Percentiles rank a stretch among this genome's conserved stretches.
Evolutionary conservation across 2,113 vertebrate species (phyloP).

Genomic region (Ginglymostoma cirratum): DNA sequence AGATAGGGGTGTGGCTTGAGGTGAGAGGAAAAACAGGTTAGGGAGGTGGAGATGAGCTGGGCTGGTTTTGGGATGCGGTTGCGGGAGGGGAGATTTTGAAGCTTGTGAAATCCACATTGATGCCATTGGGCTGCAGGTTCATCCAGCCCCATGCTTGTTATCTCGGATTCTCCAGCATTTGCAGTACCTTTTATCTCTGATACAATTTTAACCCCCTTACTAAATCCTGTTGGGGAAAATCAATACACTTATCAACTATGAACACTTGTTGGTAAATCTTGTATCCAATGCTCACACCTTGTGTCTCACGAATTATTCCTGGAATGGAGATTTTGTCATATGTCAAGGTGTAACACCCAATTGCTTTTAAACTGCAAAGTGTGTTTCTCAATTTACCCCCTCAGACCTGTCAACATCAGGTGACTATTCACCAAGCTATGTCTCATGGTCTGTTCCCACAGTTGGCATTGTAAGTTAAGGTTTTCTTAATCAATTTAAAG

Average conservation of each 20-base stretch:
- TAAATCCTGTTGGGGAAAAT: neutral
- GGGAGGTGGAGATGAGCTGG: too few relatives aligned
- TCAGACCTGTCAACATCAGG: neutral
- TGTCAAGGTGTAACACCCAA: neutral
- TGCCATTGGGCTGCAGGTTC: too few relatives aligned
- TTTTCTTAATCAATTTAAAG: neutral
- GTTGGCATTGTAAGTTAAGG: neutral
- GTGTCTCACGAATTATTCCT: neutral
- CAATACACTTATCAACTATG: neutral
- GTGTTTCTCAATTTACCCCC: neutral
- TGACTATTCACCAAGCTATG: neutral
- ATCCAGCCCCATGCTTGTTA: too few relatives aligned
- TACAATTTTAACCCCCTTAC: too few relatives aligned
- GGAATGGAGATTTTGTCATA: neutral
- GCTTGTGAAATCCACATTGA: too few relatives aligned
- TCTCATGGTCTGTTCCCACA: neutral
- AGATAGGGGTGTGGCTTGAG: too few relatives aligned
- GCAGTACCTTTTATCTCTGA: too few relatives aligned
- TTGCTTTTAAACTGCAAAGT: neutral
- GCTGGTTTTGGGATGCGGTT: too few relatives aligned
- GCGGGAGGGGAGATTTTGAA: too few relatives aligned
- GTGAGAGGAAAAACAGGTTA: too few relatives aligned
- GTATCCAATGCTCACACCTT: neutral
- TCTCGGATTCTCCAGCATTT: too few relatives aligned
- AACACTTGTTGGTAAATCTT: neutral